phyloP scores from a whole-genome alignment of 2,888 invertebrate species.

The Adela reaumurella region DNA sequence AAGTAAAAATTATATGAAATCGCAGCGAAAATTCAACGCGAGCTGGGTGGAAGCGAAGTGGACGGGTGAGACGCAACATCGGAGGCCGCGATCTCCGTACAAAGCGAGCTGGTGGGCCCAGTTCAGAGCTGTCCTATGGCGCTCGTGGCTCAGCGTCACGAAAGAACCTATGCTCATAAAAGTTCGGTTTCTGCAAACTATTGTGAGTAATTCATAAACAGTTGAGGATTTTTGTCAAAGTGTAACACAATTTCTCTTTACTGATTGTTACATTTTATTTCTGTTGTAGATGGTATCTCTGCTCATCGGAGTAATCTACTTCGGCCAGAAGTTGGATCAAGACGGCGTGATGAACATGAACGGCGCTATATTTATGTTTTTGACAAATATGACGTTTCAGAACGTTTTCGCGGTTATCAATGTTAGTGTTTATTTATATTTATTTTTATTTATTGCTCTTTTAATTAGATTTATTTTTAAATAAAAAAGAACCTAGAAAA shows the following conservation, averaged over 20 bases:
- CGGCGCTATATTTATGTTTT: constrained; percentile 85
- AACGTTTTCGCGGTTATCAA: constrained; percentile 93
- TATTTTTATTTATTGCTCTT: no score
- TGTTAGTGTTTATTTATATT: constrained; percentile 60
- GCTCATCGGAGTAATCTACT: constrained; percentile 85
- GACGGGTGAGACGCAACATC: constrained; percentile 25
- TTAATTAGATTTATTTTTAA: no score
- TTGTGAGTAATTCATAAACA: constrained; percentile 69
- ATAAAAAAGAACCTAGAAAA: no score
- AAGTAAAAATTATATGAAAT: constrained; percentile 13
- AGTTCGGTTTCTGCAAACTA: constrained; percentile 83
- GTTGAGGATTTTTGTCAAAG: no score
- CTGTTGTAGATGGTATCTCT: constrained; percentile 73
- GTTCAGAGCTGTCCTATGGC: constrained; percentile 84
- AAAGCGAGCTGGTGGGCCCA: constrained; percentile 86
- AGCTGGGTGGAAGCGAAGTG: constrained; percentile 44
- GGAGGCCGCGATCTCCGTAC: constrained; percentile 59
- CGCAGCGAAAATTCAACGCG: constrained; percentile 31
- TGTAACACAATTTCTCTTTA: not conserved
- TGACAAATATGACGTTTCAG: constrained; percentile 91
- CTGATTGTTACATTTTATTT: not conserved
- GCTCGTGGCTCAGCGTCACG: constrained; percentile 83
- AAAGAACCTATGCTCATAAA: constrained; percentile 89
- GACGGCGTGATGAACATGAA: constrained; percentile 93
- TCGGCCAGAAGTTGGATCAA: constrained; percentile 75